phyloP scores from a whole-genome alignment of 2,888 invertebrate species.

The Capitulum mitella region DNA sequence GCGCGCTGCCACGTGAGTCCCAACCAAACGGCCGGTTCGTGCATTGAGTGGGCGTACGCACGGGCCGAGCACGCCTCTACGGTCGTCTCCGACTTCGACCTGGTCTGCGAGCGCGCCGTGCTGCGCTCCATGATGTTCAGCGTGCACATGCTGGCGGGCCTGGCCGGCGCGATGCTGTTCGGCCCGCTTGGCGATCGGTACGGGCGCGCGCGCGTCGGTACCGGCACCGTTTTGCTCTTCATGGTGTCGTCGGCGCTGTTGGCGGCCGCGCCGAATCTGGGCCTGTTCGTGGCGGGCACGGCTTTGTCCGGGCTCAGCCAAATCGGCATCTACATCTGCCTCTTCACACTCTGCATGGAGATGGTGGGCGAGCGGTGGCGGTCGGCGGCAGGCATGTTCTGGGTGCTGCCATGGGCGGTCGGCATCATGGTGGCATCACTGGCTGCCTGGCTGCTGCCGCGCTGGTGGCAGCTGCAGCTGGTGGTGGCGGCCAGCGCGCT shows the following conservation, averaged over 20 bases:
- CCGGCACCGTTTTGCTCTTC: not conserved
- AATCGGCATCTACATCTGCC: not conserved
- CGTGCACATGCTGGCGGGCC: not conserved
- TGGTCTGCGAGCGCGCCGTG: not conserved
- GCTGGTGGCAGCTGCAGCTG: slow-evolving; percentile 50
- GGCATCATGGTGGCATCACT: not conserved
- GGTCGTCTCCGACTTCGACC: not conserved
- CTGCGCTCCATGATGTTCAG: not conserved
- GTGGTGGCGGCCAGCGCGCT: slow-evolving; percentile 47
- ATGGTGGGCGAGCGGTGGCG: not conserved
- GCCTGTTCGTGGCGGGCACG: not conserved
- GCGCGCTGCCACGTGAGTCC: not conserved
- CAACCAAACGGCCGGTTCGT: not conserved
- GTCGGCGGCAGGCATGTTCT: not conserved
- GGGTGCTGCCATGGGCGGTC: not conserved
- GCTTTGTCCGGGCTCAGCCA: not conserved
- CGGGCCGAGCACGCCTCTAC: not conserved
- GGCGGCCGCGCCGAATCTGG: not conserved
- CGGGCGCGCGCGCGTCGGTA: not conserved
- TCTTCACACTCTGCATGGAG: slow-evolving; percentile 7
- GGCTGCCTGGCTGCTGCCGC: slow-evolving; percentile 39
- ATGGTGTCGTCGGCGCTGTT: not conserved
- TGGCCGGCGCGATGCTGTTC: not conserved
- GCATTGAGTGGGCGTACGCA: not conserved
- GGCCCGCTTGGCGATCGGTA: not conserved